Percentiles rank a stretch among this genome's conserved stretches.
These are phyloP conservation scores for Subacronicta megacephala DNA, from an alignment of 2,888 invertebrate species.

Conservation along the genomic window DNA sequence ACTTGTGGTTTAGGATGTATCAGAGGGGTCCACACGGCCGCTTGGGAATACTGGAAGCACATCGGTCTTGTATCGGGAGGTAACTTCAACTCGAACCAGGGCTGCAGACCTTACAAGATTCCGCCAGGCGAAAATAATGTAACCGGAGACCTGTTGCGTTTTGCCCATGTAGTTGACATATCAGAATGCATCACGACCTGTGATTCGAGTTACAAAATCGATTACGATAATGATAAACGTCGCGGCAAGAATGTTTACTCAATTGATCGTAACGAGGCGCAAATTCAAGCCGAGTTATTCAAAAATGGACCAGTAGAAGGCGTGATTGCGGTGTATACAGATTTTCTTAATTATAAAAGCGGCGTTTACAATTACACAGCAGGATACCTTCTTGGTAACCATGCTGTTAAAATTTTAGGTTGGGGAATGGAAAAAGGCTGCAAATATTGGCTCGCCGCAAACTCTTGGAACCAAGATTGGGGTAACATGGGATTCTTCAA, in stretches of 20 bases:
- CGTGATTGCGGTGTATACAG: conserved; percentile 25
- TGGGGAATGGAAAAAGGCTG: conserved; percentile 30
- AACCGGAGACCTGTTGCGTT: background rate
- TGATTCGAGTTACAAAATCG: conserved; percentile 10
- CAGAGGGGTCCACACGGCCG: conserved; percentile 19
- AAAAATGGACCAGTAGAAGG: conserved; percentile 30
- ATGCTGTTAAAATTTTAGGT: conserved; percentile 38
- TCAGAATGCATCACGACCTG: conserved; percentile 27
- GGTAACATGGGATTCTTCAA: conserved; percentile 40
- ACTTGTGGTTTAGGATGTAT: conserved; percentile 35
- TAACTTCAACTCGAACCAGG: conserved; percentile 20
- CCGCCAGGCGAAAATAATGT: conserved; percentile 11
- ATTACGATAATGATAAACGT: conserved; percentile 30
- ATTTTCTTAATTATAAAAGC: conserved; percentile 34
- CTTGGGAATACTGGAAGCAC: conserved; percentile 33
- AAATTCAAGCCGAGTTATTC: conserved; percentile 35
- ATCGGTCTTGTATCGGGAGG: conserved; percentile 41
- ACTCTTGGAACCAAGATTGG: conserved; percentile 38
- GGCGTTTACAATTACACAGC: conserved; percentile 26
- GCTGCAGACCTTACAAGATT: conserved; percentile 29
- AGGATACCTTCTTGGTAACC: conserved; percentile 25
- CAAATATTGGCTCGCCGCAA: conserved; percentile 37
- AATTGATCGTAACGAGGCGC: conserved; percentile 17
- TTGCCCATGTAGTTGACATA: background rate
- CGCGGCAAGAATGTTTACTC: conserved; percentile 27